phyloP scores from a whole-genome alignment of 2,888 invertebrate genomes.

The Nomada ferruginata region DNA sequence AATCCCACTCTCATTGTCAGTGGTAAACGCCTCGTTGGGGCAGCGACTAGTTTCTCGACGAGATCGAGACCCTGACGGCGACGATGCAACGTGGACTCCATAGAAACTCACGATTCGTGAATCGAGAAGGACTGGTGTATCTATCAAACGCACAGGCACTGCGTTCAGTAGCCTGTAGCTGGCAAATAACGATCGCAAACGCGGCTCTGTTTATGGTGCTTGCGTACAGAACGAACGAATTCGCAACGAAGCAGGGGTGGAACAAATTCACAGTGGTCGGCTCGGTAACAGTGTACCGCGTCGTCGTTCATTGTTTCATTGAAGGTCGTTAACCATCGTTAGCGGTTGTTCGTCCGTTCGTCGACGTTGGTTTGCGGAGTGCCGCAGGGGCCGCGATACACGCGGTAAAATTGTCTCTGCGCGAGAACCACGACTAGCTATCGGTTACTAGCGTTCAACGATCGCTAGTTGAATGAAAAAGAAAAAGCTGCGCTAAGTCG shows the following conservation, averaged over 20 bases:
- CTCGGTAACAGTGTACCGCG: constrained; percentile 26
- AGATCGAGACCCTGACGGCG: neutral
- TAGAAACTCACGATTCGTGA: neutral
- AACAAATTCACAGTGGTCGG: constrained; percentile 26
- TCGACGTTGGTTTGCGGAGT: constrained; percentile 70
- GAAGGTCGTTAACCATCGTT: constrained; percentile 75
- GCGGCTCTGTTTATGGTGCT: neutral
- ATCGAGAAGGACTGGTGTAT: neutral
- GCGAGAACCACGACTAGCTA: constrained; percentile 44
- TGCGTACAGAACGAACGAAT: neutral
- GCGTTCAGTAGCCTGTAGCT: neutral
- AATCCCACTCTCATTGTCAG: too few relatives aligned
- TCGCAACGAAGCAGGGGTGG: neutral
- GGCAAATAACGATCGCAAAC: constrained; percentile 5
- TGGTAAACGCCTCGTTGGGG: neutral
- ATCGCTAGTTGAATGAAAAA: constrained; percentile 31
- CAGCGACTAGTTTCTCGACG: neutral
- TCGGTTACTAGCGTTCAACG: constrained; percentile 14
- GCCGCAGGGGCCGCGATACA: constrained; percentile 71
- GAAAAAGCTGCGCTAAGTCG: neutral
- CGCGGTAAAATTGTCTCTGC: constrained; percentile 56
- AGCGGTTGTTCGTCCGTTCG: constrained; percentile 70
- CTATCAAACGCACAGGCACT: neutral
- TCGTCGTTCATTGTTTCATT: constrained; percentile 71
- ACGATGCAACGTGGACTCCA: neutral